Evolutionary conservation across 2,113 vertebrate species (phyloP), one percentile per base, ranked within the genome.

Genomic region (Bufo bufo): DNA sequence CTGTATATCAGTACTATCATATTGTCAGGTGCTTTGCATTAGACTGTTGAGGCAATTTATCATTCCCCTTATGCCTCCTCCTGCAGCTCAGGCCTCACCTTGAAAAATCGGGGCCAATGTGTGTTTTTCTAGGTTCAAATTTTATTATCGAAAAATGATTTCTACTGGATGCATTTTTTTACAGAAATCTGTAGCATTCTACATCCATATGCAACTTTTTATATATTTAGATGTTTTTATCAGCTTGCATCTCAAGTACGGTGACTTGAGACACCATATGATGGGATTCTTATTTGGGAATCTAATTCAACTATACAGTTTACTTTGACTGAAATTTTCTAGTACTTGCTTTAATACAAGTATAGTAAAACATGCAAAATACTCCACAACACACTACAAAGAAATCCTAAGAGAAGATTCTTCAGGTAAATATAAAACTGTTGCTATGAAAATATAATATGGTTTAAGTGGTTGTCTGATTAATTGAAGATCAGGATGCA

Each of bases 401-500:
- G 12, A 63, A 61, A 6, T 47, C 43, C 58, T 82, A 61, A 45
- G 13, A 82, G 45, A 47, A 65, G 50, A 12, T 13, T 43, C 2
- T 19, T 65, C 59, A 65, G 33, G 58, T 65, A 82, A 82, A 63
- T 82, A 65, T 82, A 47, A 63, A 63, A 65, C 59, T 49, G 43
- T 81, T 61, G 33, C 80, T 65, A 63, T 65, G 59, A 58, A 63
- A 58, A 82, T 49, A 13, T 45, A 61, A 61, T 10, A 45, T 52
- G 19, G 45, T 71, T 23, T 66, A 69, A 66, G 20, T 69, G 49
- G 61, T 71, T 84, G 5, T 63, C 20, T 84, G 63, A 71, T 84
- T 84, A 71, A 66, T 65, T 83, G 19, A n/a, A 69, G 71, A 84
- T 69, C n/a, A 71, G 10, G 47, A 84, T 43, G 23, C 16, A 50